Conservation (phyloP, 2,113 vertebrate species). For the Scortum barcoo region DNA sequence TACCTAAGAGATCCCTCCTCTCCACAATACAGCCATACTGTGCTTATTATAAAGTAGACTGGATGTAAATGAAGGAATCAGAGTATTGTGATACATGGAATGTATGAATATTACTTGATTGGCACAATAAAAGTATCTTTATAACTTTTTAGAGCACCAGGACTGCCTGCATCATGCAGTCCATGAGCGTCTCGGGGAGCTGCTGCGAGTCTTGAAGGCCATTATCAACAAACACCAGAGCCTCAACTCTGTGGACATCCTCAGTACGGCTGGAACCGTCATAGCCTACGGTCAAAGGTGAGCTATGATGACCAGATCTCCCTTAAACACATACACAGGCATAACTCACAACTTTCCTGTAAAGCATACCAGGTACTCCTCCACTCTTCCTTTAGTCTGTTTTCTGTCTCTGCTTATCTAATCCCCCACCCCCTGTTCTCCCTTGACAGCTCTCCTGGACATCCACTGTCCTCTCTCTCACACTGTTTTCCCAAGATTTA, state of each 20-base stretch:
- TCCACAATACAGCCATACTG: neutral
- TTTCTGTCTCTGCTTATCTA: conserved; percentile 74
- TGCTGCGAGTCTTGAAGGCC: conserved; percentile 91
- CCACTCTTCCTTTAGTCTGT: conserved; percentile 59
- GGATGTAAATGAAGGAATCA: neutral
- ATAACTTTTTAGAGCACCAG: conserved; percentile 86
- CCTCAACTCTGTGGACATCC: conserved; percentile 95
- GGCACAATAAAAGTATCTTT: neutral
- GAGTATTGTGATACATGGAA: neutral
- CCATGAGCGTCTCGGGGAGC: conserved; percentile 92
- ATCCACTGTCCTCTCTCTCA: conserved; percentile 35
- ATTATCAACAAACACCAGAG: conserved; percentile 94
- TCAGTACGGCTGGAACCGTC: conserved; percentile 93
- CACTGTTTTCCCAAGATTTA: conserved; percentile 18
- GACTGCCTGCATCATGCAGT: conserved; percentile 91
- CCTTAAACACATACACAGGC: conserved; percentile 17
- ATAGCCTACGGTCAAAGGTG: conserved; percentile 97
- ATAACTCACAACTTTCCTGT: conserved; percentile 45
- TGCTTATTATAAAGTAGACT: neutral
- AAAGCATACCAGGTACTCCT: conserved; percentile 58
- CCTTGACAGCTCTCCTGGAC: conserved; percentile 45
- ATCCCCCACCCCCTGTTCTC: conserved; percentile 46
- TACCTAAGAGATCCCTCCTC: neutral
- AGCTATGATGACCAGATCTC: conserved; percentile 64
- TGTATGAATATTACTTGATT: neutral